phyloP scores from a whole-genome alignment of 1,140 invertebrate genomes.

The Oppia nitens region DNA sequence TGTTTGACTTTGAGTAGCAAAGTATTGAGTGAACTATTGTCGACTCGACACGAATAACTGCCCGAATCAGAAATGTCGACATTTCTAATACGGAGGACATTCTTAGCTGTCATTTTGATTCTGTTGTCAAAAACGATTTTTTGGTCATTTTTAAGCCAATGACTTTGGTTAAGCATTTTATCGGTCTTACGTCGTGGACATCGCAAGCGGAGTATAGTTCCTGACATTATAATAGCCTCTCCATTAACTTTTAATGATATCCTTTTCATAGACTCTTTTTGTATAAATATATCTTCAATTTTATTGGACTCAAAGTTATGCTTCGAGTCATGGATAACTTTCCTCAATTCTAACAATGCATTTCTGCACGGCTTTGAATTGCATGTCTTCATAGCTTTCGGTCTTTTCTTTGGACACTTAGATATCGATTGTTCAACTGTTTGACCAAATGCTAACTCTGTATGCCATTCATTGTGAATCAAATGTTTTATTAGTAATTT shows the following conservation, averaged over 20 bases:
- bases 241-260: constrained; percentile 44
- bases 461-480: too few species aligned
- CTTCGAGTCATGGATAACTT: constrained; percentile 7
- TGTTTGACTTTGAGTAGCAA: constrained; percentile 6
- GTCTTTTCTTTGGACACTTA: constrained; percentile 46
- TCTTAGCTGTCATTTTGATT: not conserved
- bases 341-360: not conserved
- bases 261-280: constrained; percentile 39
- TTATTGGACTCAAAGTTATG: not conserved
- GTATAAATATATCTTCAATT: constrained; percentile 46
- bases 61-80: constrained; percentile 56
- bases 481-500: too few species aligned
- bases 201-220: constrained; percentile 70
- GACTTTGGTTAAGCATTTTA: constrained; percentile 37
- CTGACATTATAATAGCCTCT: constrained; percentile 60
- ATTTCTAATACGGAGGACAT: constrained; percentile 59
- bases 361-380: constrained; percentile 51
- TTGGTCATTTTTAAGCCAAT: constrained; percentile 18
- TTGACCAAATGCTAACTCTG: constrained; percentile 66
- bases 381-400: constrained; percentile 52
- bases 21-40: not conserved
- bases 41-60: constrained; percentile 49
- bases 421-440: constrained; percentile 49
- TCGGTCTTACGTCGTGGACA: constrained; percentile 43
- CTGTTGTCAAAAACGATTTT: constrained; percentile 5